phyloP scores from a whole-genome alignment of 2,797 vertebrate species.

The Macropus fuliginosus region DNA sequence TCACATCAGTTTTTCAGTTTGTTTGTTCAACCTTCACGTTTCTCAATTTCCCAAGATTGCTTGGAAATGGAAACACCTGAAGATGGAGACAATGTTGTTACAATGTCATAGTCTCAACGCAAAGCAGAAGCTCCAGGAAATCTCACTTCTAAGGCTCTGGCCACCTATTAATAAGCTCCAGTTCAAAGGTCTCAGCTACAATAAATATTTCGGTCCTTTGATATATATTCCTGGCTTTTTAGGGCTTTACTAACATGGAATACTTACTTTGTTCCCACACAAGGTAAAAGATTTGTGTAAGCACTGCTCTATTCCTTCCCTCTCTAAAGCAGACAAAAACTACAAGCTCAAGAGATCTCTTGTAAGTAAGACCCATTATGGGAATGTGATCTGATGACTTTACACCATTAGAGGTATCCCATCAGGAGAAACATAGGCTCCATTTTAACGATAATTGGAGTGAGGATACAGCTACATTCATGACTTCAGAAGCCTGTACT shows the following conservation, averaged over 20 bases:
- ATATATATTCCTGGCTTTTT: not conserved
- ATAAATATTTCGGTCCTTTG: not conserved
- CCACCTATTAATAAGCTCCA: constrained; percentile 37
- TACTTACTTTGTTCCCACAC: not conserved
- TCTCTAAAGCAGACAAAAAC: not conserved
- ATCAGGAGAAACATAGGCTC: not conserved
- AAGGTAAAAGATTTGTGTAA: constrained; percentile 8
- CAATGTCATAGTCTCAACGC: not conserved
- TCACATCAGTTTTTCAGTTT: not conserved
- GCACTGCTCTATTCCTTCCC: not conserved
- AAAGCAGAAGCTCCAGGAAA: not conserved
- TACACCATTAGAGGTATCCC: not conserved
- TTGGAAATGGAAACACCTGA: constrained; percentile 18
- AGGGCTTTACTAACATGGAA: constrained; percentile 25
- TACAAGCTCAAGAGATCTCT: not conserved
- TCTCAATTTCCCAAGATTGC: constrained; percentile 32
- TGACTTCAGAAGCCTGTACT: not conserved
- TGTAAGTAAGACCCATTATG: not conserved
- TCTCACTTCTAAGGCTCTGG: constrained; percentile 39
- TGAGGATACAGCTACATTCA: not conserved
- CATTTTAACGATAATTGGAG: constrained; percentile 19
- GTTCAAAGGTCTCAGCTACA: not conserved
- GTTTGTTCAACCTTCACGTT: not conserved
- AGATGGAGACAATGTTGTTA: not conserved
- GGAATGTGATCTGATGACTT: not conserved